Conservation (phyloP, 1,140 invertebrate genomes). For the Drosophila subobscura region DNA sequence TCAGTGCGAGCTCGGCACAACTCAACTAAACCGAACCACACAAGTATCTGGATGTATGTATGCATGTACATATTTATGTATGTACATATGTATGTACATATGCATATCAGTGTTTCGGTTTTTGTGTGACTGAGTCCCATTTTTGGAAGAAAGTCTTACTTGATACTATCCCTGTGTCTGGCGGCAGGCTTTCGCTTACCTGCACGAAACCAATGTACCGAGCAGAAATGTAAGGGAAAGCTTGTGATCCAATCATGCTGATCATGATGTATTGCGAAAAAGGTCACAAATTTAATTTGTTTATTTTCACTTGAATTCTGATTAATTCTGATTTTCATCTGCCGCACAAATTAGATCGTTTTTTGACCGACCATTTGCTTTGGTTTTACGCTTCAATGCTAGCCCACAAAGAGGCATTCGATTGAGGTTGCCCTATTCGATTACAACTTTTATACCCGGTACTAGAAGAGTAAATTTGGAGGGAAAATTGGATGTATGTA, state of each 20-base stretch:
- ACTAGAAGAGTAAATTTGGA: no score
- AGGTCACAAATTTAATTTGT: constrained; percentile 36
- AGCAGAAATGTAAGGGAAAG: constrained; percentile 6
- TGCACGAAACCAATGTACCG: constrained; percentile 30
- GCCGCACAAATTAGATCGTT: constrained; percentile 7
- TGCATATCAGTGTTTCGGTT: constrained; percentile 3
- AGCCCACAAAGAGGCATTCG: constrained; percentile 28
- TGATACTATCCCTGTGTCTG: constrained; percentile 38
- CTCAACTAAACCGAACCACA: constrained; percentile 31
- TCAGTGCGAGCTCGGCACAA: constrained; percentile 44
- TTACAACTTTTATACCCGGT: neutral
- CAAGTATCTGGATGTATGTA: constrained; percentile 17
- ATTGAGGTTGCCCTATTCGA: constrained; percentile 23
- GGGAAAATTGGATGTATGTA: no score
- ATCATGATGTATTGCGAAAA: constrained; percentile 8
- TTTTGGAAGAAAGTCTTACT: constrained; percentile 58
- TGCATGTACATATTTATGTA: neutral
- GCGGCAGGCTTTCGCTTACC: constrained; percentile 25
- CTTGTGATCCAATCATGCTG: neutral
- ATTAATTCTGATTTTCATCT: constrained; percentile 44
- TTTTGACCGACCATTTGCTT: constrained; percentile 24
- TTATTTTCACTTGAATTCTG: constrained; percentile 29
- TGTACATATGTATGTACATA: constrained; percentile 15
- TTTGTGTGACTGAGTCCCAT: constrained; percentile 34
- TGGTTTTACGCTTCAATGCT: constrained; percentile 54